Percentiles rank a stretch among this genome's conserved stretches.
Evolutionary conservation across 2,888 invertebrate species (phyloP).

Genomic region (Limnephilus lunatus): DNA sequence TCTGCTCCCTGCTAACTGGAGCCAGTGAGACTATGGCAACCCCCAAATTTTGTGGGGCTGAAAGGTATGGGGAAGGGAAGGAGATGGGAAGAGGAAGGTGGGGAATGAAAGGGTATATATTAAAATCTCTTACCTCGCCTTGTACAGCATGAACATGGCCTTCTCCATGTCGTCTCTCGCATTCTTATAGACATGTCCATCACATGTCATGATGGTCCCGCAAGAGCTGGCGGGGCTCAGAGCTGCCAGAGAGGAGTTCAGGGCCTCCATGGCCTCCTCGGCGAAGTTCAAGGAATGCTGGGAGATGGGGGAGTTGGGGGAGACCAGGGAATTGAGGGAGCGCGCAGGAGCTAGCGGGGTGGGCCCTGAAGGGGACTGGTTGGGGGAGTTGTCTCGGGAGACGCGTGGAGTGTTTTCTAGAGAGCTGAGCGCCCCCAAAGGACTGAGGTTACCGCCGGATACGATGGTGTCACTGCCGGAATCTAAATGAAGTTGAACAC

Average conservation of each 20-base stretch:
- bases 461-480: conserved; percentile 73
- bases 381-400: conserved; percentile 62
- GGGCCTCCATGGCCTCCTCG: conserved; percentile 60
- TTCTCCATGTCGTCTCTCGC: conserved; percentile 71
- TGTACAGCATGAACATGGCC: conserved; percentile 62
- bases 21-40: no score
- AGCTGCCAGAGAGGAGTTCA: conserved; percentile 70
- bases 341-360: conserved; percentile 69
- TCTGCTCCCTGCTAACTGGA: no score
- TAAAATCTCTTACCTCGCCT: conserved; percentile 59
- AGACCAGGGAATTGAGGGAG: conserved; percentile 67
- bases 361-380: conserved; percentile 63
- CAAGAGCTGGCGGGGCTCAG: conserved; percentile 75
- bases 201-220: conserved; percentile 77
- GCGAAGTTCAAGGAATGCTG: conserved; percentile 69
- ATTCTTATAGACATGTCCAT: conserved; percentile 77
- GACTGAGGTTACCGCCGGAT: conserved; percentile 73
- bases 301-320: not conserved
- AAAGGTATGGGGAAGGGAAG: not conserved
- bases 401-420: conserved; percentile 75
- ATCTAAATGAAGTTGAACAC: conserved; percentile 68
- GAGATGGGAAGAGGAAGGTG: not conserved
- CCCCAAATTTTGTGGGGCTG: no score
- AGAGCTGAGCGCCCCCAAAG: conserved; percentile 74
- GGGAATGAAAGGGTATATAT: not conserved